Evolutionary conservation across 2,113 vertebrate genomes (phyloP).

Genomic region (Callionymus lyra): DNA sequence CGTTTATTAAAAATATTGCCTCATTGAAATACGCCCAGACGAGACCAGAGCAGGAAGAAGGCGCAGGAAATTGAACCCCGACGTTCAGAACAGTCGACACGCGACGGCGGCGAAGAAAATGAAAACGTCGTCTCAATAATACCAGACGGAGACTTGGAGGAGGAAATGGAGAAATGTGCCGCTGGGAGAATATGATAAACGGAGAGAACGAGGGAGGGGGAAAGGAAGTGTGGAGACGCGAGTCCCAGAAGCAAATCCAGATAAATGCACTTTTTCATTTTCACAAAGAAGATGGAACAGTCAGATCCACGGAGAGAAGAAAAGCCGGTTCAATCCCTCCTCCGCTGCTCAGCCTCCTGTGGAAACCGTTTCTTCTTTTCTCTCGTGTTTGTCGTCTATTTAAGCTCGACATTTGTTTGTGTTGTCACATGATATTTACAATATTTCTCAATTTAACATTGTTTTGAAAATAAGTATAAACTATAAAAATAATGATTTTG

Average conservation of each 20-base stretch:
- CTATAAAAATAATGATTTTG: too few relatives aligned
- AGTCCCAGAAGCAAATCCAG: constrained; percentile 19
- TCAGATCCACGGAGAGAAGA: constrained; percentile 1
- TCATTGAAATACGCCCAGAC: neutral
- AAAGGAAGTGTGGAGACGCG: constrained; percentile 10
- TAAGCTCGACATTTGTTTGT: neutral
- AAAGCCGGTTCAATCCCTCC: constrained; percentile 12
- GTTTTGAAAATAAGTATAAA: too few relatives aligned
- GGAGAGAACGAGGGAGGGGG: constrained; percentile 10
- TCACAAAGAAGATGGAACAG: constrained; percentile 1
- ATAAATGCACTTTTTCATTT: constrained; percentile 4
- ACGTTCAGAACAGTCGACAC: neutral
- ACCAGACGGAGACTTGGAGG: constrained; percentile 16
- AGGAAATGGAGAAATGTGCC: constrained; percentile 12
- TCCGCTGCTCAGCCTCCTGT: neutral
- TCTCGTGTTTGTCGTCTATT: constrained; percentile 12
- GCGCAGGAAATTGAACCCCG: constrained; percentile 8
- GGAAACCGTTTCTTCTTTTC: neutral
- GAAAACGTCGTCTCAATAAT: constrained; percentile 27
- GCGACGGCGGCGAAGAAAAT: neutral
- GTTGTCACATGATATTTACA: neutral
- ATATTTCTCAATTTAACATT: too few relatives aligned
- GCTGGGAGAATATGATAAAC: constrained; percentile 20
- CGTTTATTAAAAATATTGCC: constrained; percentile 3
- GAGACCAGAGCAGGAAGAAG: neutral